Evolutionary conservation across 2,113 vertebrate genomes (phyloP), one percentile per base, ranked within the genome.

Genomic region (Pithys albifrons): DNA sequence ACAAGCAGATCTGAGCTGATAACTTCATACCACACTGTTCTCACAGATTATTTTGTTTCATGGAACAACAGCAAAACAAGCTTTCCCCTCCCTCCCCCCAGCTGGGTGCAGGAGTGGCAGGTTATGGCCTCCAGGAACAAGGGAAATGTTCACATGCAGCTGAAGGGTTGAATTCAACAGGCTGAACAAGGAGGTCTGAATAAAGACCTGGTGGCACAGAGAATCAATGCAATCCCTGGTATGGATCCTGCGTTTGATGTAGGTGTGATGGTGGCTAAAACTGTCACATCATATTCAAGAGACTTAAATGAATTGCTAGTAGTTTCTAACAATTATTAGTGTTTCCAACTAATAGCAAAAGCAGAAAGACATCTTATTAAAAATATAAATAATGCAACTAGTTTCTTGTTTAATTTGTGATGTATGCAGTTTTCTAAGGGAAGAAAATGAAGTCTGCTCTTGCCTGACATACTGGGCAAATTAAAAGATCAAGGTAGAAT

Each of bases 1-100:
- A 80, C 72, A 80, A 88, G 61, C 43, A 13, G 75, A 97, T 96
- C 67, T 84, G 35, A 79, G 29, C 46, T 59, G 92, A 94, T 96
- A 96, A 77, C 70, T 88, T 94, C 52, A n/a, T 95, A 93, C 69
- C 93, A 86, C 57, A 35, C 72, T 77, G 93, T 96, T 96, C 93
- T 93, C 85, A 90, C 90, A 90, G 91, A 66, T 83, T 54, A 70
- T 93, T 94, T 95, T 93, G 58, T 95, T 88, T 83, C 72, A 83
- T 43, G 73, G 73, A 83, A 65, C 62, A 91, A 87, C 64, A 90
- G 61, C n/a, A 79, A 89, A 91, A 66, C 55, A 88, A 85, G 23
- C 28, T 16, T 59, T 93, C 16, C 18, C 19, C 41, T 92, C 57
- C 80, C 52, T 95, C 81, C 43, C 59, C 67, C 45, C 9, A 55